Evolutionary conservation across 1,140 invertebrate genomes (phyloP).

Genomic region (Parasteatoda tepidariorum): DNA sequence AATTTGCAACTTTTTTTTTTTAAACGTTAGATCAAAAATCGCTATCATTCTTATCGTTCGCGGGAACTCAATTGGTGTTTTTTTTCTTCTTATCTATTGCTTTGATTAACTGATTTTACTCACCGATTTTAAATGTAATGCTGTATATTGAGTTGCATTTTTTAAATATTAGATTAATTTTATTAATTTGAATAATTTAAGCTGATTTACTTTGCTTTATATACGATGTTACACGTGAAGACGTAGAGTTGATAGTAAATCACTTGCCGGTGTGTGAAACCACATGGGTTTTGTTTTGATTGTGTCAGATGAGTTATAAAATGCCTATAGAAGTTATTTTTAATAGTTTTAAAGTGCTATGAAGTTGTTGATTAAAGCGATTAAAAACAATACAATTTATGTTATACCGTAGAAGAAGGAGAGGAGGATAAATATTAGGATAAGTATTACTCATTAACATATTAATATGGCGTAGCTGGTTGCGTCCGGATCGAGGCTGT

Average conservation of each 20-base stretch:
- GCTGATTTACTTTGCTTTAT: neutral
- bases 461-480: slow-evolving; percentile 61
- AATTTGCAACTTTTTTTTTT: neutral
- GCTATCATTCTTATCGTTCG: neutral
- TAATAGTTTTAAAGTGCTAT: slow-evolving; percentile 5
- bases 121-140: no score
- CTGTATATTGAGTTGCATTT: neutral
- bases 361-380: slow-evolving; percentile 23
- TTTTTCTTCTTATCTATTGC: slow-evolving; percentile 6
- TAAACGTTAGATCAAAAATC: slow-evolving; percentile 15
- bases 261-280: slow-evolving; percentile 46
- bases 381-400: slow-evolving; percentile 42
- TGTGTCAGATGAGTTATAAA: slow-evolving; percentile 34
- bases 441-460: slow-evolving; percentile 62
- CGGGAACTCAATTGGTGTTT: neutral
- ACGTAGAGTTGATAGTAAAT: slow-evolving; percentile 42
- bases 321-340: slow-evolving; percentile 27
- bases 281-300: slow-evolving; percentile 62
- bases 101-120: neutral
- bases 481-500: slow-evolving; percentile 59
- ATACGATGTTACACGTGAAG: slow-evolving; percentile 24
- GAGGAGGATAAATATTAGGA: slow-evolving; percentile 59
- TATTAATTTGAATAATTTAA: neutral
- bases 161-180: neutral
- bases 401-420: slow-evolving; percentile 51